Base-by-base conservation (phyloP, 1,140 invertebrate genomes). In the Ostrea denselamellosa region DNA sequence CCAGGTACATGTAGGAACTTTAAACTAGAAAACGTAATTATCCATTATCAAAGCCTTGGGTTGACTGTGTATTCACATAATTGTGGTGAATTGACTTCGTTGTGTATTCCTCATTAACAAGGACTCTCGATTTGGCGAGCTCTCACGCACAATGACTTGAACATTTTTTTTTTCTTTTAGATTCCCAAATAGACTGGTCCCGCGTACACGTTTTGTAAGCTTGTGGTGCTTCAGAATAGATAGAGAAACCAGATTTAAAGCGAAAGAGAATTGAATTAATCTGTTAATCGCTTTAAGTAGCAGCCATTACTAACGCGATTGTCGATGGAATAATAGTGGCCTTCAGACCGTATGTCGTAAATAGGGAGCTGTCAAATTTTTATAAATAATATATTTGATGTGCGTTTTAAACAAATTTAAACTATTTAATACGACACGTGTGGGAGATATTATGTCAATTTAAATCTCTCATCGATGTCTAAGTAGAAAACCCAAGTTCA, bases 341-440 rank as follows among this genome's bases (percentile, higher is more conserved):
- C 68, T 77, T 77, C 68, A 77, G 68, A 12, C 28, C 14, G 25
- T 77, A 14, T 14, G 28, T 22, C 28, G 68, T 77, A 77, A 77
- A 77, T 12, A 28, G 12, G 7, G 28, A 77, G 68, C 68, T 77
- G 68, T 77, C 68, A 77, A 77, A 28, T 77, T 77, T 77, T 77
- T 77, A 77, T 77, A 77, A 77, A 77, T 34, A 77, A 77, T 77
- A 28, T 25, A 77, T 28, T 77, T 77, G 68, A 77, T 77, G 68
- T 77, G 68, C 68, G 68, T 77, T 77, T 77, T 77, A 77, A 77
- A 77, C 68, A 77, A 28, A 77, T 77, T 77, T 77, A 77, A 77
- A 77, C 68, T 77, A 77, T 77, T 77, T 25, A 25, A 77, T 25
- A 77, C 8, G 22, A 77, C 25, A 28, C 68, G 68, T 25, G 68